phyloP scores from a whole-genome alignment of 1,140 invertebrate species.

The Stenopsyche tienmushanensis region DNA sequence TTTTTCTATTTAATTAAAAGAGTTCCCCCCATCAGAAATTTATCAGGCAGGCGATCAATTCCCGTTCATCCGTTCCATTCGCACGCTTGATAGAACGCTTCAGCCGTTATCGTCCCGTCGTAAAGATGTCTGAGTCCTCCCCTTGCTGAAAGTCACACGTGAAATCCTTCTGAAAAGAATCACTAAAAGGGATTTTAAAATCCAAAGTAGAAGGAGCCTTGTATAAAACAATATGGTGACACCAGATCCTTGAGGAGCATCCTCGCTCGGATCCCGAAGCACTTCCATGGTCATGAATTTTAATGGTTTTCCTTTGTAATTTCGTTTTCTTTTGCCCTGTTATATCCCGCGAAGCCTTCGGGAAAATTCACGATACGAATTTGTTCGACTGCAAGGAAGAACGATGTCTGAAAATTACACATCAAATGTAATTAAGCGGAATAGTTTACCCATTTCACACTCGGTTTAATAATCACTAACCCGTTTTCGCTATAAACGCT shows the following conservation, averaged over 20 bases:
- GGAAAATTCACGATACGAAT: no score
- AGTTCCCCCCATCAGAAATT: no score
- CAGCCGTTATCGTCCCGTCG: no score
- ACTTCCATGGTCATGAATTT: slow-evolving; percentile 24
- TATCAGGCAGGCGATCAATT: no score
- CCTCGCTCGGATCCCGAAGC: slow-evolving; percentile 12
- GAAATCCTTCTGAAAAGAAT: not conserved
- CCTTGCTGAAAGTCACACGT: not conserved
- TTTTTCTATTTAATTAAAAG: no score
- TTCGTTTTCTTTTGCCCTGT: slow-evolving; percentile 5
- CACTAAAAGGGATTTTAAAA: slow-evolving; percentile 5
- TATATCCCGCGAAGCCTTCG: not conserved
- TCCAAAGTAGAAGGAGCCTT: not conserved
- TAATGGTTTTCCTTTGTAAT: slow-evolving; percentile 20
- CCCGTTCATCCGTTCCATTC: no score
- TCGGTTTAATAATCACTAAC: no score
- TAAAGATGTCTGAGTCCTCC: no score
- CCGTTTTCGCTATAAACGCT: no score
- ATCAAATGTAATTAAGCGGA: slow-evolving; percentile 3
- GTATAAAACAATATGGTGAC: slow-evolving; percentile 16
- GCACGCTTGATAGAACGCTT: no score
- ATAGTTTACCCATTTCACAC: slow-evolving; percentile 7
- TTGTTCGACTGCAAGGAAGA: no score
- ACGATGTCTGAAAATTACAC: not conserved
- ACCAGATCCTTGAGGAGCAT: slow-evolving; percentile 1